Evolutionary conservation across 2,797 vertebrate species (phyloP).

Genomic region (Thamnophis elegans): DNA sequence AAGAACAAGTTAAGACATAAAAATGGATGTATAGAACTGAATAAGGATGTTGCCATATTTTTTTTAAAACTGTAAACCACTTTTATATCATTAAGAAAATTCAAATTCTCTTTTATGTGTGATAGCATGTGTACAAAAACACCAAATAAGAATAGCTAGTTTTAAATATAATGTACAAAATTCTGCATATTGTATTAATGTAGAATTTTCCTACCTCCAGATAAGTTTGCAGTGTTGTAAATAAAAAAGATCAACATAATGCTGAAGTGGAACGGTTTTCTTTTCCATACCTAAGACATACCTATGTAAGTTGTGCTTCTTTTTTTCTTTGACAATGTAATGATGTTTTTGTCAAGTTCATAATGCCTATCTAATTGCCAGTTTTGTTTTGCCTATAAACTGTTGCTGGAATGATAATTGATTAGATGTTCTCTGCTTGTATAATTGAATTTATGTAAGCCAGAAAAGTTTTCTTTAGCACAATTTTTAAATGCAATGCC

Average conservation of each 20-base stretch:
- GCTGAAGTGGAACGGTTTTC: not conserved
- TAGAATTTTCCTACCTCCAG: not conserved
- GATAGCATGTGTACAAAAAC: not conserved
- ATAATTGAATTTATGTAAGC: not conserved
- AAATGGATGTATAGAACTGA: not conserved
- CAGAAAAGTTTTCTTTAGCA: slow-evolving; percentile 2
- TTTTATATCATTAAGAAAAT: not conserved
- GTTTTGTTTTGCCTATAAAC: not conserved
- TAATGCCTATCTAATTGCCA: not conserved
- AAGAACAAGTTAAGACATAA: not conserved
- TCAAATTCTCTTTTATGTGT: not conserved
- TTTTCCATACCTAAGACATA: not conserved
- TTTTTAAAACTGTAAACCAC: not conserved
- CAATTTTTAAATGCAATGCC: not conserved
- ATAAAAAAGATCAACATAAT: not conserved
- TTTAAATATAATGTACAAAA: not conserved
- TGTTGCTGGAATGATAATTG: not conserved
- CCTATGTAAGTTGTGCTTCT: not conserved
- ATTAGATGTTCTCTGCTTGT: not conserved
- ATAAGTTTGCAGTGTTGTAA: not conserved
- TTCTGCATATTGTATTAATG: not conserved
- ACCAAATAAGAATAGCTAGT: not conserved
- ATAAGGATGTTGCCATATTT: not conserved
- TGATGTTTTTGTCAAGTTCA: not conserved
- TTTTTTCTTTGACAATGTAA: not conserved